Evolutionary conservation across 2,797 vertebrate species (phyloP).

Genomic region (Gambelia wislizenii): DNA sequence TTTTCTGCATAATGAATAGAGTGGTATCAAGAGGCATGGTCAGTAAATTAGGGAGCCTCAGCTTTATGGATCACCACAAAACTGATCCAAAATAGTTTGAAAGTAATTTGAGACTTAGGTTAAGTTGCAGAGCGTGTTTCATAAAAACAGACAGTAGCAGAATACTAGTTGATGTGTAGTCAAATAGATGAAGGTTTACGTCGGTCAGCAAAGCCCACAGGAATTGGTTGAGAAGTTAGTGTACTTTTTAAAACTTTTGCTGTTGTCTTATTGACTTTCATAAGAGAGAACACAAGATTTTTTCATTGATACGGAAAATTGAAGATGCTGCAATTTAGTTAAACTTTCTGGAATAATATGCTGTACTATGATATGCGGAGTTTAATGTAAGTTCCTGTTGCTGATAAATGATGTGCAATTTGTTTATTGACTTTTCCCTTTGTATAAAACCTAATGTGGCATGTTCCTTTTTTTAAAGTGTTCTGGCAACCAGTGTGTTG

Average conservation of each 20-base stretch:
- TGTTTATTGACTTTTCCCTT: slow-evolving; percentile 69
- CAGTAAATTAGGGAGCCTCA: not conserved
- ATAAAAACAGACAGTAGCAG: not conserved
- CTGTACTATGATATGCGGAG: slow-evolving; percentile 58
- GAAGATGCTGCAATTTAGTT: slow-evolving; percentile 57
- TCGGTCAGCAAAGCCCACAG: slow-evolving; percentile 65
- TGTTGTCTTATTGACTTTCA: slow-evolving; percentile 58
- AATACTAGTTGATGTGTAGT: slow-evolving; percentile 64
- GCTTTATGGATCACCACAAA: not conserved
- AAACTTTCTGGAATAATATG: slow-evolving; percentile 47
- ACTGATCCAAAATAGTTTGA: not conserved
- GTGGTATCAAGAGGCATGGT: not conserved
- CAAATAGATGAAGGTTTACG: slow-evolving; percentile 65
- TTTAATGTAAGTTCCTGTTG: slow-evolving; percentile 67
- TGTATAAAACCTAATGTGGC: slow-evolving; percentile 50
- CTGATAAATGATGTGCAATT: slow-evolving; percentile 70
- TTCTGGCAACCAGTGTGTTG: slow-evolving; percentile 56
- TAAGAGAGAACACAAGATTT: slow-evolving; percentile 64
- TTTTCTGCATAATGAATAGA: not conserved
- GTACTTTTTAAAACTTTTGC: slow-evolving; percentile 58
- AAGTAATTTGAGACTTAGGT: slow-evolving; percentile 18
- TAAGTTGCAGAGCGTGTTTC: not conserved
- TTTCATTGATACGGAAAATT: slow-evolving; percentile 57
- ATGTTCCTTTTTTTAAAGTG: slow-evolving; percentile 55
- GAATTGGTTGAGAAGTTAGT: slow-evolving; percentile 62